phyloP scores from a whole-genome alignment of 2,113 vertebrate species.

The Alethe diademata region DNA sequence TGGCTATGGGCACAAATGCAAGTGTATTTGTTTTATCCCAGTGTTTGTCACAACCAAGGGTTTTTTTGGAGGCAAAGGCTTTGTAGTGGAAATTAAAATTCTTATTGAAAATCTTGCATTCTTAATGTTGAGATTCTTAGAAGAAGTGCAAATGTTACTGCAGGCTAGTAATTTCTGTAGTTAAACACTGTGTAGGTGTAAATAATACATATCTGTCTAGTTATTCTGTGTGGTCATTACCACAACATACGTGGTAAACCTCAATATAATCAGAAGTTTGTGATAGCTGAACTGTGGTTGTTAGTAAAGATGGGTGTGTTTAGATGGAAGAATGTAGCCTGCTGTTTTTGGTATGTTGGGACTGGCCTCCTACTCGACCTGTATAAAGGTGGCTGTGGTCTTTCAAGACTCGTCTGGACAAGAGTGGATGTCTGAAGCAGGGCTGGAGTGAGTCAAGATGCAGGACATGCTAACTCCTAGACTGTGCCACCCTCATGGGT shows the following conservation, averaged over 20 bases:
- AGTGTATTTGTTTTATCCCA: neutral
- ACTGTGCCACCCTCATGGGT: neutral
- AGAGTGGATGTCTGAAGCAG: neutral
- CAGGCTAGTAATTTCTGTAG: neutral
- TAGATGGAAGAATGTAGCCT: constrained; percentile 1
- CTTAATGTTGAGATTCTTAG: neutral
- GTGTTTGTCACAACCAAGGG: neutral
- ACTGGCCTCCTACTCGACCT: neutral
- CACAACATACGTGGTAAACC: neutral
- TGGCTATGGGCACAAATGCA: neutral
- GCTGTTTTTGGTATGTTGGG: neutral
- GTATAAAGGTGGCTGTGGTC: neutral
- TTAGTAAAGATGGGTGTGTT: neutral
- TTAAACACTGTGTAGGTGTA: neutral
- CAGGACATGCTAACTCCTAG: neutral
- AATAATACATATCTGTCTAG: neutral
- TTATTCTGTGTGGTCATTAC: neutral
- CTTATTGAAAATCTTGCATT: neutral
- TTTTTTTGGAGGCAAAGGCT: neutral
- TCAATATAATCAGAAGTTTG: neutral
- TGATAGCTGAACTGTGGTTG: neutral
- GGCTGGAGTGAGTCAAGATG: neutral
- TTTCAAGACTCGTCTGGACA: neutral
- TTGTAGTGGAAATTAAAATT: neutral
- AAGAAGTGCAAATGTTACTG: neutral